Evolutionary conservation across 2,797 vertebrate species (phyloP), one percentile per base, ranked within the genome.

Genomic region (Phataginus tricuspis): DNA sequence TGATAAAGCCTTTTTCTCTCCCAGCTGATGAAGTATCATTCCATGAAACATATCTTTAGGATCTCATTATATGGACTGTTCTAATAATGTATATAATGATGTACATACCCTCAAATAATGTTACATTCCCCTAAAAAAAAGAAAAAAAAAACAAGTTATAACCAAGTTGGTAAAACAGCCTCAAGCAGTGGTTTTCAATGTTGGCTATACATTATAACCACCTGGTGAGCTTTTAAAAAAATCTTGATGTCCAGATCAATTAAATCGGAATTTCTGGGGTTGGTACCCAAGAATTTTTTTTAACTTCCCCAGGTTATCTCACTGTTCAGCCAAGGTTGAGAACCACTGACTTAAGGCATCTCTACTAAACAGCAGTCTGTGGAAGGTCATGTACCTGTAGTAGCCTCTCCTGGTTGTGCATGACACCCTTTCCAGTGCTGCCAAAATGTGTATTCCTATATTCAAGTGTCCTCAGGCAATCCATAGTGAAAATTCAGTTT

Each of bases 401-500:
- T 10, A 77, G 29, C 39, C 31, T 82, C 64, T 72, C 55, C 42
- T 90, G 51, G 16, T 84, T 51, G n/a, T 34, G 10, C 14, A 16
- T 51, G 69, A 39, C n/a, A 34, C 10, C 31, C 31, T 77, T 84
- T 90, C 77, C 4, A 80, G 75, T 59, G 61, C 37, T 92, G 39
- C 68, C 82, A 90, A 45, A 90, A 86, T 80, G 2, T 42, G 34
- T 21, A 4, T 79, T 82, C 39, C 85, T 86, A 3, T 83, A 66
- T 85, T 34, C 51, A 61, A 31, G 25, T 86, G 39, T 92, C 75
- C 83, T 88, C 34, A 78, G 74, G 16, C 34, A 93, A 34, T 91
- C 78, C 57, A 31, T 14, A 83, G 45, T 94, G 55, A 95, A 90
- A 97, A 94, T 74, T 93, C 42, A 59, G 14, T 82, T 69, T 71